Evolutionary conservation across 2,888 invertebrate species (phyloP).

Genomic region (Cremastinae sp.): DNA sequence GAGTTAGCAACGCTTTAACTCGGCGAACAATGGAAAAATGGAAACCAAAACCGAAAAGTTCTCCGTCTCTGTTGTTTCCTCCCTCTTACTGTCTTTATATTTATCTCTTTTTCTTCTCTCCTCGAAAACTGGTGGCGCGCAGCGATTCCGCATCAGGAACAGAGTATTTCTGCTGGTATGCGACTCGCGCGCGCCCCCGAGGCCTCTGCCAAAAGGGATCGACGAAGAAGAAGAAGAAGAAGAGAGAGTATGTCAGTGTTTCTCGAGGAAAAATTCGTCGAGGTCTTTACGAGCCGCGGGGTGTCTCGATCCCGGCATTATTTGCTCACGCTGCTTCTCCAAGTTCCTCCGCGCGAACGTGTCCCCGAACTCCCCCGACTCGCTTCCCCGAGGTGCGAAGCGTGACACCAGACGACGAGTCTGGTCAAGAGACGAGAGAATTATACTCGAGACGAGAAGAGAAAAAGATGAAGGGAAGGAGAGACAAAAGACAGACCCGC

Average conservation of each 20-base stretch:
- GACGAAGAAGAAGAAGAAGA: too few species aligned
- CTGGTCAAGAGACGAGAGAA: too few species aligned
- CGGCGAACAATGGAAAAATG: slow-evolving; percentile 67
- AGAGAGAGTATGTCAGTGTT: slow-evolving; percentile 42
- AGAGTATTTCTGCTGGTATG: slow-evolving; percentile 42
- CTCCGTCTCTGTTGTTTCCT: too few species aligned
- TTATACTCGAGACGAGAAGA: slow-evolving; percentile 37
- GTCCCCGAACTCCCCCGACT: slow-evolving; percentile 7
- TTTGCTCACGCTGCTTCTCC: slow-evolving; percentile 17
- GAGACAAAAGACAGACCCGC: too few species aligned
- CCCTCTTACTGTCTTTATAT: too few species aligned
- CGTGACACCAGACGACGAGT: slow-evolving; percentile 63
- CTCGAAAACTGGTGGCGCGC: slow-evolving; percentile 57
- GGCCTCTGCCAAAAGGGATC: slow-evolving; percentile 25
- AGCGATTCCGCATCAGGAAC: slow-evolving; percentile 27
- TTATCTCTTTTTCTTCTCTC: too few species aligned
- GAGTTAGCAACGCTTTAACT: slow-evolving; percentile 72
- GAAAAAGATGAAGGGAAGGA: slow-evolving; percentile 40
- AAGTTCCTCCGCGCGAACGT: not conserved
- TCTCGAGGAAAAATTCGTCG: slow-evolving; percentile 39
- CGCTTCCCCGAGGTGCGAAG: slow-evolving; percentile 64
- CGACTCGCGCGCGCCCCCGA: slow-evolving; percentile 46
- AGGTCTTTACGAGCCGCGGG: slow-evolving; percentile 45
- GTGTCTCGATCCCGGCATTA: slow-evolving; percentile 16
- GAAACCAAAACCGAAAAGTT: too few species aligned